Base-by-base conservation (phyloP, 53 echinoderm and acorn worm genomes). In the Mesocentrotus franciscanus region DNA sequence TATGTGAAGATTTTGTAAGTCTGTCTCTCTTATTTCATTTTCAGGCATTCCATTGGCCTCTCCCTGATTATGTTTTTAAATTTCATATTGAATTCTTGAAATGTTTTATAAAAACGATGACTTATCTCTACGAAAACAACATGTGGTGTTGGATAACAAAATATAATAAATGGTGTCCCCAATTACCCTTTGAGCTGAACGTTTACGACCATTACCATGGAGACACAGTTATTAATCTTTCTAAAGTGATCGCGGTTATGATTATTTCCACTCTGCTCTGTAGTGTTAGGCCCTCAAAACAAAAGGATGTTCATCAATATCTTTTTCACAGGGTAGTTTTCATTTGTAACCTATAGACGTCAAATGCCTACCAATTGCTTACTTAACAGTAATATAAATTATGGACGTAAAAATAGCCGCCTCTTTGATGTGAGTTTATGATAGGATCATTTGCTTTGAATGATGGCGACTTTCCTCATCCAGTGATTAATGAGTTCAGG, bases 191-290 rank as follows among this genome's bases (percentile, higher is more conserved):
- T 79, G 79, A 36, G 39, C 15, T 79, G 13, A 79, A 79, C 35
- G 18, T 79, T 79, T 42, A 39, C 79, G 36, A 42, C 79, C 18
- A 35, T 79, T 16, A 79, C 79, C 79, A 35, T 35, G 79, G 79
- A 20, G 18, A 79, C 79, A 16, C 18, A 14, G 64, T 64, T 64
- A 79, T 79, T 79, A 79, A 79, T 79, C 79, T 79, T n/a, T 79
- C 36, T 8, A 8, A 79, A 79, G 79, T 39, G 79, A 17, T 36
- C 16, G 36, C 5, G 1, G 79, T 79, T 79, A 33, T 32, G 33
- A 78, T 33, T 33, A 39, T 79, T 79, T 36, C 79, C 79, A 79
- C 39, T 36, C 79, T 32, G 36, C 79, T 36, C 39, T 79, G 36
- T 79, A 79, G 79, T 36, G 39, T 32, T 75, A 1, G 0, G 79